Base-by-base conservation (phyloP, 2,113 vertebrate genomes). In the Podilymbus podiceps region DNA sequence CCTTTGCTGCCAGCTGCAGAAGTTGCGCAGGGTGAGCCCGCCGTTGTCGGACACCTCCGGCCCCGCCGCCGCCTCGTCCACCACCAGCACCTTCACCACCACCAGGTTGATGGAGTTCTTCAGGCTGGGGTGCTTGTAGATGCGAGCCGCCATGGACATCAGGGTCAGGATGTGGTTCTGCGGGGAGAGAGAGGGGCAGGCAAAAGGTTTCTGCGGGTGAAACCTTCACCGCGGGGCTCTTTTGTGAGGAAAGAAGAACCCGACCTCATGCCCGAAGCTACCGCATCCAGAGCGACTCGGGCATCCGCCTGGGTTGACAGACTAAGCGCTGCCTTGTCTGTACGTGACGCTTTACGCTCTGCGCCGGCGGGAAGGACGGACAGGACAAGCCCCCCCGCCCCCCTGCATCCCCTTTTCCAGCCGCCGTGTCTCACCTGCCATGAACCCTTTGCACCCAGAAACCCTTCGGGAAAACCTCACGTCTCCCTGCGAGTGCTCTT, bases 41-140 rank as follows among this genome's bases (percentile, higher is more conserved):
- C 99, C 99, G 0, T 99, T 99, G 97, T 98, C 98, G 0, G 99
- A 99, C 38, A 99, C 96, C 60, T 98, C 96, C 0, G 99, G 99
- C 24, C 99, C 99, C 1, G 78, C 96, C 0, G 97, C 97, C 9
- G 97, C 98, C 0, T 99, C 98, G 42, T 99, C 99, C 85, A 99
- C 97, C 27, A 99, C 97, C 95, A 99, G 79, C 97, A 99, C 98
- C 96, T 99, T 99, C 60, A 99, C 99, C 96, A 99, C 98, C 94
- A 99, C 98, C 93, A 99, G 86, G 96, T 91, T 98, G 75, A 99
- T 97, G 27, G 98, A 98, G 95, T 99, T 99, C 97, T 98, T 98
- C 71, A 99, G 98, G 98, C 99, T 99, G 88, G 99, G 99, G 89
- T 99, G 99, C 88, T 99, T 99, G 98, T 99, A 99, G 90, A 99